Conservation (phyloP, 2,797 vertebrate genomes). For the Mus spretus region DNA sequence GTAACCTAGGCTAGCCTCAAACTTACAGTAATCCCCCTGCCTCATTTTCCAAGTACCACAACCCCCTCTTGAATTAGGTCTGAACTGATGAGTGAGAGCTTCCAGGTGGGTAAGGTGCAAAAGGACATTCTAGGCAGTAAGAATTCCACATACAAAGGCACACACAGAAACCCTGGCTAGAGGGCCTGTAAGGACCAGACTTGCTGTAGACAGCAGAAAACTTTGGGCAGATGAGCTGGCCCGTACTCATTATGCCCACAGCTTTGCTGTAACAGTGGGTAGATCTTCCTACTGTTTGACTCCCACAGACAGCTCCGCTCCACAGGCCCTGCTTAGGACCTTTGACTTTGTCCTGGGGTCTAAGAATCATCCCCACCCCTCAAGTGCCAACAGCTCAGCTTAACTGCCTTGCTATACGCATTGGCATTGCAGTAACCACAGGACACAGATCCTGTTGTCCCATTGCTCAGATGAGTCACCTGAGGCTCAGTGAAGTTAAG, state of each 20-base stretch:
- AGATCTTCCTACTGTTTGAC: neutral
- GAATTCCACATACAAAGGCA: neutral
- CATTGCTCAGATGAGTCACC: neutral
- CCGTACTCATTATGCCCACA: neutral
- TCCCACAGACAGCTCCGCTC: neutral
- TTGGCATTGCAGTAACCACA: neutral
- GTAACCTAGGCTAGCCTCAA: neutral
- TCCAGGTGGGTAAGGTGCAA: conserved; percentile 18
- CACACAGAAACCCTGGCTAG: neutral
- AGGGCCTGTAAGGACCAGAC: neutral
- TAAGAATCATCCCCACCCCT: neutral
- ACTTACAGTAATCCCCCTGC: neutral
- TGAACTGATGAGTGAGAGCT: conserved; percentile 11
- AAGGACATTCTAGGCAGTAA: neutral
- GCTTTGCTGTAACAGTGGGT: neutral
- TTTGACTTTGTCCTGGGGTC: neutral
- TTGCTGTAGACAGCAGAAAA: neutral
- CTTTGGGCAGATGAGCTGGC: neutral
- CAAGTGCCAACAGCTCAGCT: neutral
- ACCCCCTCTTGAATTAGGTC: neutral
- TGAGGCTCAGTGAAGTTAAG: conserved; percentile 10
- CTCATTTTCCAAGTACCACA: neutral
- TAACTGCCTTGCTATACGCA: neutral
- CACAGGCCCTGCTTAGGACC: neutral
- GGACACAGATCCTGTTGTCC: neutral